These are phyloP conservation scores for Eupsittula cactorum DNA, from an alignment of 2,113 vertebrate species.

Conservation along the genomic window DNA sequence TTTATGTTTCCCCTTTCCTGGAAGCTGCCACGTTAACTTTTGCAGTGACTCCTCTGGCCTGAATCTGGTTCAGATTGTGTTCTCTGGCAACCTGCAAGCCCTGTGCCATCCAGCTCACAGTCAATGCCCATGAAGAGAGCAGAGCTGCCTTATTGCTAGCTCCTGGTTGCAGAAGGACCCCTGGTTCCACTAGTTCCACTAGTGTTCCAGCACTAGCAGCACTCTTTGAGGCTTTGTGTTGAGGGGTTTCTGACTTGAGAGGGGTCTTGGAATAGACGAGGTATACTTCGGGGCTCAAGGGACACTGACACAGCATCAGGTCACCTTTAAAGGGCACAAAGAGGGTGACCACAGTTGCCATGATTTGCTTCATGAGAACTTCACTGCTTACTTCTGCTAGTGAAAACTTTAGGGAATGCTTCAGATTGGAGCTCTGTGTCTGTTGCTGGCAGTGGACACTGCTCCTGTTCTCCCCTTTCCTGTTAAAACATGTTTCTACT, in stretches of 20 bases:
- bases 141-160: slow-evolving; percentile 16
- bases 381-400: slow-evolving; percentile 24
- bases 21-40: slow-evolving; percentile 40
- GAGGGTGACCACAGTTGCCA: slow-evolving; percentile 35
- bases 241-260: slow-evolving; percentile 6
- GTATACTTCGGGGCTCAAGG: background rate
- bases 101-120: background rate
- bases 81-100: slow-evolving; percentile 23
- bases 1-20: slow-evolving; percentile 65
- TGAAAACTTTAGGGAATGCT: slow-evolving; percentile 12
- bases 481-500: slow-evolving; percentile 3
- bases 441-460: slow-evolving; percentile 74
- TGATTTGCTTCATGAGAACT: background rate
- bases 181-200: background rate
- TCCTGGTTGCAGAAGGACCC: slow-evolving; percentile 15
- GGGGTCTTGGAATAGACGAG: slow-evolving; percentile 1
- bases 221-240: slow-evolving; percentile 49
- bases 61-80: slow-evolving; percentile 33
- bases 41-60: slow-evolving; percentile 51
- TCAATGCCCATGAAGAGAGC: slow-evolving; percentile 45
- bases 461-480: slow-evolving; percentile 14
- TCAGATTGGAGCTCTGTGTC: slow-evolving; percentile 39
- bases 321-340: slow-evolving; percentile 19
- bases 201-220: slow-evolving; percentile 29
- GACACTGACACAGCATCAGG: background rate